Evolutionary conservation across 2,113 vertebrate species (phyloP).

Genomic region (Megaptera novaeangliae): DNA sequence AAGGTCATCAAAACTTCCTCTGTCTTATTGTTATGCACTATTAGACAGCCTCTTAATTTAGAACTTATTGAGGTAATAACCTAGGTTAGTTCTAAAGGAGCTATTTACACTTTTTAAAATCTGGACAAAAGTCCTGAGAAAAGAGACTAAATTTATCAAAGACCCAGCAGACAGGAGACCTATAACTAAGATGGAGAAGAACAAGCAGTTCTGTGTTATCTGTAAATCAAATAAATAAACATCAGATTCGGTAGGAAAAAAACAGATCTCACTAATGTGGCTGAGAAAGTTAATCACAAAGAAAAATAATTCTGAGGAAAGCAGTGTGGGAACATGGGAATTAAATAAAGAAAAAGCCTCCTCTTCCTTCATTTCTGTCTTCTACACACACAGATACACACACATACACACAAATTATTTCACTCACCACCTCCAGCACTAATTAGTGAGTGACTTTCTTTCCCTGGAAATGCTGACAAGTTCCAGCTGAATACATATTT

Average conservation of each 20-base stretch:
- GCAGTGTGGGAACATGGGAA: not conserved
- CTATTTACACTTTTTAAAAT: not conserved
- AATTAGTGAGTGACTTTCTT: constrained; percentile 39
- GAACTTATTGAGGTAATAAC: not conserved
- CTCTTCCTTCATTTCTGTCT: not conserved
- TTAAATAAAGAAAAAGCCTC: not conserved
- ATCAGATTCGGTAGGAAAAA: not conserved
- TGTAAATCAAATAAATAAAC: constrained; percentile 15
- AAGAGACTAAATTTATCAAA: not conserved
- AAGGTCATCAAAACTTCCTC: not conserved
- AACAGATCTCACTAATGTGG: not conserved
- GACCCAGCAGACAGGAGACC: not conserved
- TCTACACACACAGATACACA: not conserved
- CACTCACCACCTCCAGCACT: not conserved
- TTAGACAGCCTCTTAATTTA: not conserved
- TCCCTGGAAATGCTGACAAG: constrained; percentile 35
- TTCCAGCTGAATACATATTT: constrained; percentile 8
- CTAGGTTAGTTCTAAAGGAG: not conserved
- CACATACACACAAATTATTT: not conserved
- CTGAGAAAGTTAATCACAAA: constrained; percentile 19
- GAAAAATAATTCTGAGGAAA: constrained; percentile 27
- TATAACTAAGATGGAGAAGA: not conserved
- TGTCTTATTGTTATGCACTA: not conserved
- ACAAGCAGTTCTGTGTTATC: not conserved
- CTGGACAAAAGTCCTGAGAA: not conserved